Percentiles rank a stretch among this genome's conserved stretches.
These are phyloP conservation scores for Folsomia candida DNA, from an alignment of 2,888 invertebrate species.

Conservation along the genomic window DNA sequence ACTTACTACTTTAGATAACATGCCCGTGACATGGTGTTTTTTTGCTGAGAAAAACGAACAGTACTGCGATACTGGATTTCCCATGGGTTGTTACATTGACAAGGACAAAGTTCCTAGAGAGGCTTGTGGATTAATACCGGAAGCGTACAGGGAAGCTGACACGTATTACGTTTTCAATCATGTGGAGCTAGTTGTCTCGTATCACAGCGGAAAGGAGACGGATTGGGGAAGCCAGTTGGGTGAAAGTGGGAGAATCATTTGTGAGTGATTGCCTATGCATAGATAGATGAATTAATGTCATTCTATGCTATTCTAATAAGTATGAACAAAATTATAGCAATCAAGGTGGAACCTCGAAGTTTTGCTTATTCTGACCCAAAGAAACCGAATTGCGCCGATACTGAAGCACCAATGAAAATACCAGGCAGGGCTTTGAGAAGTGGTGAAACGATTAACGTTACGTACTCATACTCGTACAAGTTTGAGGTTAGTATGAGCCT, in stretches of 20 bases:
- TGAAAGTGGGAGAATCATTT: constrained; percentile 82
- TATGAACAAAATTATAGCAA: constrained; percentile 54
- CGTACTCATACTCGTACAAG: constrained; percentile 82
- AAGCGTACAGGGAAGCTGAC: constrained; percentile 56
- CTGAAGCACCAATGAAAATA: constrained; percentile 67
- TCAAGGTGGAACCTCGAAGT: constrained; percentile 58
- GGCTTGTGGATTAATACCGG: constrained; percentile 51
- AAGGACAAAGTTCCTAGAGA: constrained; percentile 56
- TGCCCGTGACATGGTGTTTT: constrained; percentile 99
- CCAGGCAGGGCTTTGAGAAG: constrained; percentile 59
- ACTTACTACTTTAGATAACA: constrained; percentile 87
- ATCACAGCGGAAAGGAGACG: constrained; percentile 82
- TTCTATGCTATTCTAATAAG: not conserved
- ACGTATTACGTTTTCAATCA: constrained; percentile 95
- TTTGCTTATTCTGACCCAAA: constrained; percentile 56
- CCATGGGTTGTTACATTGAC: constrained; percentile 82
- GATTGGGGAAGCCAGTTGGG: constrained; percentile 80
- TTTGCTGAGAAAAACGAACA: constrained; percentile 58
- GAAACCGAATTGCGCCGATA: constrained; percentile 53
- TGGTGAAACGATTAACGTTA: constrained; percentile 63
- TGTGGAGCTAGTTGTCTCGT: constrained; percentile 87
- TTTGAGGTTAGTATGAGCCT: constrained; percentile 65
- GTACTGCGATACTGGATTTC: constrained; percentile 93
- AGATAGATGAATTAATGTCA: constrained; percentile 1
- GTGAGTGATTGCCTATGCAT: constrained; percentile 20